Evolutionary conservation across 1,140 invertebrate species (phyloP).

Genomic region (Drosophila ficusphila): DNA sequence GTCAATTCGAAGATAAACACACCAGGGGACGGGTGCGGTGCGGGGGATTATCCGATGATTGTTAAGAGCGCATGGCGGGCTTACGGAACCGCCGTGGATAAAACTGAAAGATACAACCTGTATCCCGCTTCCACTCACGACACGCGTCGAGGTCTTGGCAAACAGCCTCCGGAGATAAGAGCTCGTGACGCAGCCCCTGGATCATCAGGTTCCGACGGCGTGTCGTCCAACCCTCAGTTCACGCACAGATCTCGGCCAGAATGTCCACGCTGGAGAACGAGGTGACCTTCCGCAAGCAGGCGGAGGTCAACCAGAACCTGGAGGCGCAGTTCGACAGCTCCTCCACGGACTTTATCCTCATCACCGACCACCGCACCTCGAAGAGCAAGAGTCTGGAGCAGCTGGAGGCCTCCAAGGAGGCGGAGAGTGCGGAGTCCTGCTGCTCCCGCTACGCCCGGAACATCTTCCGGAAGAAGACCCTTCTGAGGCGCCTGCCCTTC

Average conservation of each 20-base stretch:
- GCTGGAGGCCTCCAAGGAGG: conserved; percentile 52
- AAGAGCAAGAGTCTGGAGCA: conserved; percentile 71
- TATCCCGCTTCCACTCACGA: conserved; percentile 60
- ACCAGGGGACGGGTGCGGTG: background rate
- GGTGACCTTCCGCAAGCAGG: conserved; percentile 69
- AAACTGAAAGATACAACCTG: conserved; percentile 72
- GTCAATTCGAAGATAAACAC: conserved; percentile 37
- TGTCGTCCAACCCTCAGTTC: conserved; percentile 43
- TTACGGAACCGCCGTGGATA: conserved; percentile 52
- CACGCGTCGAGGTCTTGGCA: conserved; percentile 55
- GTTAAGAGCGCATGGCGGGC: conserved; percentile 19
- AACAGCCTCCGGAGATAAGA: conserved; percentile 61
- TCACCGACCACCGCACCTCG: conserved; percentile 77
- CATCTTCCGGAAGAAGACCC: conserved; percentile 86
- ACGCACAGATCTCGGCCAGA: conserved; percentile 40
- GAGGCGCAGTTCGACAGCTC: conserved; percentile 70
- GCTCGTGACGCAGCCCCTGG: conserved; percentile 42
- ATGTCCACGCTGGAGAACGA: conserved; percentile 78
- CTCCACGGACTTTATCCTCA: conserved; percentile 70
- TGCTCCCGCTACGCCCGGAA: conserved; percentile 45
- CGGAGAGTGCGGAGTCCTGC: conserved; percentile 27
- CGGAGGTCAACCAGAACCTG: conserved; percentile 62
- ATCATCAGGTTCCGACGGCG: conserved; percentile 55
- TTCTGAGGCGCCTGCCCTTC: conserved; percentile 90
- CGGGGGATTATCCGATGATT: conserved; percentile 14